Evolutionary conservation across 2,888 invertebrate genomes (phyloP).

Genomic region (Trichopoda pennipes): DNA sequence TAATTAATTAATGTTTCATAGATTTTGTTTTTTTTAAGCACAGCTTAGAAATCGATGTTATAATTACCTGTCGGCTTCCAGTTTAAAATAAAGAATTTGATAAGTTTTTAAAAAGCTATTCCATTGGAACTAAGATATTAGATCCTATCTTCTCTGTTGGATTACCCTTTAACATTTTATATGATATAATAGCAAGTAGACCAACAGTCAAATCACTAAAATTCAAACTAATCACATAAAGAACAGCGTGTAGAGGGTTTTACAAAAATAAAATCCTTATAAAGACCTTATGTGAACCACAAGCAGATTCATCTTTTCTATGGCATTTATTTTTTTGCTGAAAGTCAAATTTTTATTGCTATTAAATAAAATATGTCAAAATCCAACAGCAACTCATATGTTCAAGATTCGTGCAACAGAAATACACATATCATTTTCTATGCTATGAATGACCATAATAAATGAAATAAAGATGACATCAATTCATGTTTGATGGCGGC

Average conservation of each 20-base stretch:
- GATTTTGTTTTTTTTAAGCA: no score
- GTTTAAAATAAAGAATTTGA: no score
- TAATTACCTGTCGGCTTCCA: no score
- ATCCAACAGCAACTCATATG: conserved; percentile 27
- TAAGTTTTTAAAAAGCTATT: no score
- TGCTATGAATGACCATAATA: conserved; percentile 67
- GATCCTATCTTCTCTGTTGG: no score
- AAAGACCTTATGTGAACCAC: neutral
- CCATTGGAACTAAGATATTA: no score
- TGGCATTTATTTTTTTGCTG: neutral
- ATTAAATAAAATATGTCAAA: conserved; percentile 64
- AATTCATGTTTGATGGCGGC: conserved; percentile 79
- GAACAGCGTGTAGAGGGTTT: neutral
- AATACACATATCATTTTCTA: conserved; percentile 37
- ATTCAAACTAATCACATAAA: conserved; percentile 5
- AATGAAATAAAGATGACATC: conserved; percentile 79
- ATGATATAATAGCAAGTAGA: conserved; percentile 8
- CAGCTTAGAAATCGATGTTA: no score
- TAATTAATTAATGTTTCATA: no score
- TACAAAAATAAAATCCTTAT: neutral
- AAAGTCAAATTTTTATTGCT: neutral
- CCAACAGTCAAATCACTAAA: neutral
- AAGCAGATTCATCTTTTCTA: conserved; percentile 13
- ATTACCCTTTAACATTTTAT: neutral
- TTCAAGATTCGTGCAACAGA: neutral